These are phyloP conservation scores for Protonemura montana DNA, from an alignment of 2,888 invertebrate species.

Conservation along the genomic window DNA sequence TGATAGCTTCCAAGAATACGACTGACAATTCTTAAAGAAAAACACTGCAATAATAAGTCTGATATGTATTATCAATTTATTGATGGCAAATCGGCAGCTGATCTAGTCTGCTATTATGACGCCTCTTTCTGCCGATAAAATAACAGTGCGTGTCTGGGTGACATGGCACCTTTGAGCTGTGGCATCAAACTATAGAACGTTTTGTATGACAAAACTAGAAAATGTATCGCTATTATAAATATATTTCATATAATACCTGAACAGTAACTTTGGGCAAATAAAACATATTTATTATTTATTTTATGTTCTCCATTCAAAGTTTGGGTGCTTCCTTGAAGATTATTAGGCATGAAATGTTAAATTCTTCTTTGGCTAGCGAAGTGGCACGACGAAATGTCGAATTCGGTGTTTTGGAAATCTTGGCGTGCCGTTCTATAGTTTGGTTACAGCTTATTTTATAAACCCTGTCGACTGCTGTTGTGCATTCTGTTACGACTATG, in stretches of 20 bases:
- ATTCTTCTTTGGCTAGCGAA: no score
- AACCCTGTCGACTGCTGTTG: neutral
- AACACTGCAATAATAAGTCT: neutral
- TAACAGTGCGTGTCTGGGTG: neutral
- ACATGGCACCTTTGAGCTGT: neutral
- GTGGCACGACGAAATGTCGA: no score
- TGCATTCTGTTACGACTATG: neutral
- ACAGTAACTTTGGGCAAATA: neutral
- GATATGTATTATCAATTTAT: conserved; percentile 4
- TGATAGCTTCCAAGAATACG: conserved; percentile 31
- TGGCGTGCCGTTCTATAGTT: neutral
- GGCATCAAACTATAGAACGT: neutral
- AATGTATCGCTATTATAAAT: neutral
- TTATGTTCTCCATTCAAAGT: neutral
- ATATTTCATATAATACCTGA: neutral
- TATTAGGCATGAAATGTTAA: no score
- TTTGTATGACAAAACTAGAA: neutral
- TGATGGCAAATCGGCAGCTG: neutral
- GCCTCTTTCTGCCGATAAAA: neutral
- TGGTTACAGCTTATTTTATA: neutral
- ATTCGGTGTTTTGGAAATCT: no score
- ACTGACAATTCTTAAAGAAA: neutral
- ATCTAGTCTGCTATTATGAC: neutral
- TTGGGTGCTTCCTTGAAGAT: neutral
- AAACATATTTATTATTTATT: no score